phyloP scores from a whole-genome alignment of 2,113 vertebrate genomes.

The Theropithecus gelada region DNA sequence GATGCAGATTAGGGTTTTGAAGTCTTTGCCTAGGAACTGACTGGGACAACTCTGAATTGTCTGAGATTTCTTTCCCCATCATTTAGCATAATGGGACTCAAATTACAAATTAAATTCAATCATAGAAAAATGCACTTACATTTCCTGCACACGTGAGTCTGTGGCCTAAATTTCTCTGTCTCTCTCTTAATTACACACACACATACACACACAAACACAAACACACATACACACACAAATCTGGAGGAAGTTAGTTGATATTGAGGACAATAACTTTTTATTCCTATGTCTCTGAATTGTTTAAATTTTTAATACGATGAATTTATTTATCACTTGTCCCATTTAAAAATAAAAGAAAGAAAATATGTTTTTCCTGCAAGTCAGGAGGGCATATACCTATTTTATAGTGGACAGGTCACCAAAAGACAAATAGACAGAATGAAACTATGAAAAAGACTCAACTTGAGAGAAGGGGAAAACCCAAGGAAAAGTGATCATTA shows the following conservation, averaged over 20 bases:
- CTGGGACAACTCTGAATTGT: background rate
- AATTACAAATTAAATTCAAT: background rate
- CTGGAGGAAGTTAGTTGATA: background rate
- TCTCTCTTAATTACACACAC: background rate
- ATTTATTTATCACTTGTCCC: background rate
- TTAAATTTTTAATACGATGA: background rate
- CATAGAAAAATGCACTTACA: background rate
- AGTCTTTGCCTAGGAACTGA: background rate
- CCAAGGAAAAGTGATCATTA: background rate
- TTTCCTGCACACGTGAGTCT: background rate
- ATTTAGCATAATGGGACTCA: background rate
- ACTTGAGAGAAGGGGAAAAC: background rate
- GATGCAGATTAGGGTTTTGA: background rate
- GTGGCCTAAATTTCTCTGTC: background rate
- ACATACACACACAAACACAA: background rate
- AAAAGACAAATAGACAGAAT: background rate
- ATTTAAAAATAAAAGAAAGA: conserved; percentile 24
- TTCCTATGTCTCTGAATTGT: background rate
- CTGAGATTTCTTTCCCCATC: background rate
- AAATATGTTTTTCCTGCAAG: background rate
- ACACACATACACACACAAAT: background rate
- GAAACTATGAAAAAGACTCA: background rate
- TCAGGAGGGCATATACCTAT: background rate
- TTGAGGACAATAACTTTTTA: background rate
- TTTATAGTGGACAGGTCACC: background rate